Base-by-base conservation (phyloP, 2,797 vertebrate genomes). In the Rhodeus uyekii region DNA sequence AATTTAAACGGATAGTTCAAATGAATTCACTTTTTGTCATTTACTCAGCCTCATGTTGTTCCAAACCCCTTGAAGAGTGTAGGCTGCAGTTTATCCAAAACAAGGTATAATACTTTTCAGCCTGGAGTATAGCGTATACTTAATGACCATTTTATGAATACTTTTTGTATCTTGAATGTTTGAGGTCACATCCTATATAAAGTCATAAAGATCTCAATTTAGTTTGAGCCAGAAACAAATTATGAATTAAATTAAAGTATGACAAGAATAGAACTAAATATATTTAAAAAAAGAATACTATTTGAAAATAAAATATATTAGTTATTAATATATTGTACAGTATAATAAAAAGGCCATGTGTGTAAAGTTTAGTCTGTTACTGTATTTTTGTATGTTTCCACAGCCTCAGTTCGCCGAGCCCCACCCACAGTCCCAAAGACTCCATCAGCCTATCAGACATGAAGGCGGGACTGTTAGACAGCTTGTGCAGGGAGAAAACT, bases 371-470 rank as follows among this genome's bases (percentile, higher is more conserved):
- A 27, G 1, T 4, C 16, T 5, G 5, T 24, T 50, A 29, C 38
- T 13, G 18, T 44, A 18, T 83, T 36, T 81, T n/a, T 39, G 27
- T 48, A 34, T 71, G n/a, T 86, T 72, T 85, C 83, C 14, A 85
- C 22, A 69, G 96, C 86, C 92, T 98, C 81, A 94, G 95, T 76
- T 95, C 96, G 0, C 90, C 95, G 85, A 98, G 97, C 87, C 96
- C 97, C 2, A 86, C 95, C n/a, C 94, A 96, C 61, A 96, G 94
- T 63, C 91, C 93, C 1, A 96, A 95, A 93, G 93, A 95, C 81
- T 92, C 90, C 42, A 89, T 90, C 81, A 91, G 91, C 83, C 92
- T 92, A 29, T 91, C 93, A 0, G 95, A 96, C 69, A 93, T 95
- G 74, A 94, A 93, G 87, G 93, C 88, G 16, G 93, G 90, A 65